Evolutionary conservation across 2,113 vertebrate species (phyloP).

Genomic region (Meleagris gallopavo): DNA sequence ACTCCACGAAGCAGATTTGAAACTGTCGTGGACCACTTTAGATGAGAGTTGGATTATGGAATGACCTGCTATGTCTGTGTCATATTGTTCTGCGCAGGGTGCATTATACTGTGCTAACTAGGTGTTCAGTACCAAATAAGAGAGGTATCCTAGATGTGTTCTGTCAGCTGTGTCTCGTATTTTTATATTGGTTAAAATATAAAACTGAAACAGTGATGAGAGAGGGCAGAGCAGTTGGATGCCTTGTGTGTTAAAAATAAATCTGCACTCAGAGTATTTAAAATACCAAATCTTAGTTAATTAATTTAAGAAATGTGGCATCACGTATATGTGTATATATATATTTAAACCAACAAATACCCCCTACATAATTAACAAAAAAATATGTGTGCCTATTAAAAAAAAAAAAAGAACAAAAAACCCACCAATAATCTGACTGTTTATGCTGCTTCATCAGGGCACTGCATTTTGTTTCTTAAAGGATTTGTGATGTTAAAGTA

Average conservation of each 20-base stretch:
- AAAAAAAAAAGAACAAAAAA: background rate
- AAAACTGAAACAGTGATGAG: slow-evolving; percentile 79
- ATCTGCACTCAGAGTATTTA: slow-evolving; percentile 39
- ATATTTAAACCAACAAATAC: background rate
- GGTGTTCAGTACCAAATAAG: slow-evolving; percentile 92
- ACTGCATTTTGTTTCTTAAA: background rate
- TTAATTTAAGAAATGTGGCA: background rate
- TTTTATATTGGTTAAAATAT: slow-evolving; percentile 82
- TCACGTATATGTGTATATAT: background rate
- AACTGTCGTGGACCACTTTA: slow-evolving; percentile 97
- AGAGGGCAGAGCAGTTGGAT: slow-evolving; percentile 62
- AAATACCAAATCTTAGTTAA: slow-evolving; percentile 34
- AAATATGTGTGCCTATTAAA: background rate
- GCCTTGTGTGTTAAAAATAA: slow-evolving; percentile 36
- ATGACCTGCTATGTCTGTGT: slow-evolving; percentile 99
- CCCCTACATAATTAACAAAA: background rate
- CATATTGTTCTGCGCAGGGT: slow-evolving; percentile 94
- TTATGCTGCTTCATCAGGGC: background rate
- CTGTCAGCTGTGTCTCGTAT: slow-evolving; percentile 87
- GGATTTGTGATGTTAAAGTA: slow-evolving; percentile 1
- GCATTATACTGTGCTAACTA: slow-evolving; percentile 97
- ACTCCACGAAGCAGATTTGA: slow-evolving; percentile 99
- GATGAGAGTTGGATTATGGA: slow-evolving; percentile 99
- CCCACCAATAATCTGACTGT: background rate
- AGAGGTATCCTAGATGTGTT: slow-evolving; percentile 86